These are phyloP conservation scores for Esox niger DNA, from an alignment of 2,113 vertebrate species.

Conservation along the genomic window DNA sequence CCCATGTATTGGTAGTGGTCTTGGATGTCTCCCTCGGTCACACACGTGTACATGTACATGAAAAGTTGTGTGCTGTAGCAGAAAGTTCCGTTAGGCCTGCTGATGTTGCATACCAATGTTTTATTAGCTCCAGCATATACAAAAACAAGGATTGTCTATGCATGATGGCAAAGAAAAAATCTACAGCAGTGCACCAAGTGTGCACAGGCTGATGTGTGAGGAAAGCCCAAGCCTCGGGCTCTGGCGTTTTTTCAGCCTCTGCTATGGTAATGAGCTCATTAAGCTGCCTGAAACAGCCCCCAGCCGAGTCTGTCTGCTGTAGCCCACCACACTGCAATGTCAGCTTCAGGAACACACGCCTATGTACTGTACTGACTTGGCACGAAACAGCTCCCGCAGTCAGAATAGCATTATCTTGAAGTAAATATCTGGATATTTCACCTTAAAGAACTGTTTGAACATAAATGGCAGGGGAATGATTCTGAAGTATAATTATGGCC, in stretches of 20 bases:
- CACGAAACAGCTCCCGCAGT: not conserved
- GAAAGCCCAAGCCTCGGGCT: not conserved
- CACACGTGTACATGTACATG: no score
- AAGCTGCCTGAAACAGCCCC: conserved; percentile 49
- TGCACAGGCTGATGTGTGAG: no score
- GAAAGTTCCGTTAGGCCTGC: conserved; percentile 36
- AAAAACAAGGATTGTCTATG: no score
- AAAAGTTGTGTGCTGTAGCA: no score
- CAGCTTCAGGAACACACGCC: not conserved
- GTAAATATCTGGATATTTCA: conserved; percentile 39
- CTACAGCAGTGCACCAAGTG: no score
- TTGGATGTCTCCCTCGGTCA: no score
- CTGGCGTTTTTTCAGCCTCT: conserved; percentile 3
- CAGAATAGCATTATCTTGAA: conserved; percentile 11
- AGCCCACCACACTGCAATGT: not conserved
- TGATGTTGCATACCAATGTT: conserved; percentile 11
- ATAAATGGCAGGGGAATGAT: conserved; percentile 33
- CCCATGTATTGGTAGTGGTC: no score
- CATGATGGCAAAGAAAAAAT: no score
- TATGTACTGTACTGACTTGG: conserved; percentile 6
- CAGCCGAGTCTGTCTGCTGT: conserved; percentile 35
- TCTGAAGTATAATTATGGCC: conserved; percentile 7
- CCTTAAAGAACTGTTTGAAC: conserved; percentile 34
- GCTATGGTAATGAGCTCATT: conserved; percentile 46
- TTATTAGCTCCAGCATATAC: not conserved